phyloP scores from a whole-genome alignment of 2,888 invertebrate species.

The Danaus chrysippus region DNA sequence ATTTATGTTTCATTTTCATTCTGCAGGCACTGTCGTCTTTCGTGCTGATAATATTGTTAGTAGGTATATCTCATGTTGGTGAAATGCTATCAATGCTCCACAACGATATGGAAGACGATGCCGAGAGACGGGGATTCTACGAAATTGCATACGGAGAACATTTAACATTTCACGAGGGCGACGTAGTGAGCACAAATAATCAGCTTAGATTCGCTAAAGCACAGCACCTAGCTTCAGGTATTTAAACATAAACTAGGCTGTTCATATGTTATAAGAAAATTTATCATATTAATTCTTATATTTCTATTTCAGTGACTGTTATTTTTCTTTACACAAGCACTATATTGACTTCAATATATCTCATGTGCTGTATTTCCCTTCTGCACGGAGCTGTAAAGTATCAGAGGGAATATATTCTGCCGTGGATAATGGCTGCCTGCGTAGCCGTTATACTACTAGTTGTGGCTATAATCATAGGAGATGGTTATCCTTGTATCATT shows the following conservation, averaged over 20 bases:
- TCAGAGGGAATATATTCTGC: constrained; percentile 67
- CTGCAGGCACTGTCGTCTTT: constrained; percentile 71
- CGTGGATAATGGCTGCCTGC: constrained; percentile 70
- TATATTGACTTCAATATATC: constrained; percentile 64
- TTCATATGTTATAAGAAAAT: not conserved
- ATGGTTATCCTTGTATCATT: constrained; percentile 61
- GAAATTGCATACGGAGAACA: constrained; percentile 58
- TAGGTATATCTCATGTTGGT: constrained; percentile 71
- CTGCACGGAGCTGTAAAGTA: constrained; percentile 71
- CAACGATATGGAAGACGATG: constrained; percentile 74
- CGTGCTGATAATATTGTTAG: constrained; percentile 67
- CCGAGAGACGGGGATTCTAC: constrained; percentile 65
- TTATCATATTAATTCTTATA: constrained; percentile 4
- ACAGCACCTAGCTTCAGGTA: constrained; percentile 71
- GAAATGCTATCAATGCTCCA: constrained; percentile 72
- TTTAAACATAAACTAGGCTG: not conserved
- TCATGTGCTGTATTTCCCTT: constrained; percentile 70
- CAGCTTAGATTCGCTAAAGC: constrained; percentile 73
- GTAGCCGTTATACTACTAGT: constrained; percentile 58
- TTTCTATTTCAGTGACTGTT: constrained; percentile 61
- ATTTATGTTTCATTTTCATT: constrained; percentile 22
- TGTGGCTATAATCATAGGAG: constrained; percentile 55
- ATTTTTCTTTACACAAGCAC: constrained; percentile 70
- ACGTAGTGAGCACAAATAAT: constrained; percentile 68
- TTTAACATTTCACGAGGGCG: constrained; percentile 58